phyloP scores from a whole-genome alignment of 2,797 vertebrate species.

The Sebastes flavidus region DNA sequence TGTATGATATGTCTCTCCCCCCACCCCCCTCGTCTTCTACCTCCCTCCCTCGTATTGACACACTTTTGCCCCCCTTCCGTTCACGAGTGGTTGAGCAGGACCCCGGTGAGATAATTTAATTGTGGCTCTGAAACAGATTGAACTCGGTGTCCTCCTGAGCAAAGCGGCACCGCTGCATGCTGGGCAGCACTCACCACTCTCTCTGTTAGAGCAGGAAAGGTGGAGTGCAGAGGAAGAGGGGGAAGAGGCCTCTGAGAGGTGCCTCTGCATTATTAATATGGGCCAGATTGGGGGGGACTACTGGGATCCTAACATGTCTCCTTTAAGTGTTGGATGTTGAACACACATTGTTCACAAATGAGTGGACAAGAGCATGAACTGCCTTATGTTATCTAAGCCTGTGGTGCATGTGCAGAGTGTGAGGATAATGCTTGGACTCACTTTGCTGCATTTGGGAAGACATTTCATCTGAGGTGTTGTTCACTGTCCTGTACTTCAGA shows the following conservation, averaged over 20 bases:
- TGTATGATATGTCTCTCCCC: slow-evolving; percentile 50
- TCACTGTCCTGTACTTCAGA: slow-evolving; percentile 29
- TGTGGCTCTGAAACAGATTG: slow-evolving; percentile 85
- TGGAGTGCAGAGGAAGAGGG: slow-evolving; percentile 54
- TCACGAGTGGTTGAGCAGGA: slow-evolving; percentile 76
- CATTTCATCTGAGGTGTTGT: slow-evolving; percentile 33
- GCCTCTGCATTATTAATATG: slow-evolving; percentile 82
- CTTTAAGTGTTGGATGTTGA: slow-evolving; percentile 52
- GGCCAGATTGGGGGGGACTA: slow-evolving; percentile 66
- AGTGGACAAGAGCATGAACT: slow-evolving; percentile 22
- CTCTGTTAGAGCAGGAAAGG: slow-evolving; percentile 34
- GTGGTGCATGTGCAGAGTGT: background rate
- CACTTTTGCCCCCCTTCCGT: slow-evolving; percentile 63
- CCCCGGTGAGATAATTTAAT: slow-evolving; percentile 83
- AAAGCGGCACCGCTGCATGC: slow-evolving; percentile 71
- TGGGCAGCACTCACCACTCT: slow-evolving; percentile 72
- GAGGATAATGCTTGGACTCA: slow-evolving; percentile 16
- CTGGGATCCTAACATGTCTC: slow-evolving; percentile 48
- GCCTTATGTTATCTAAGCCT: slow-evolving; percentile 7
- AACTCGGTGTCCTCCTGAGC: slow-evolving; percentile 78
- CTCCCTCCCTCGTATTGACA: slow-evolving; percentile 33
- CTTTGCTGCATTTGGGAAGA: slow-evolving; percentile 27
- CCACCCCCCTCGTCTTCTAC: background rate
- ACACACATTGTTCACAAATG: slow-evolving; percentile 44
- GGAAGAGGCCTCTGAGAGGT: slow-evolving; percentile 56